These are phyloP conservation scores for Acronicta alni DNA, from an alignment of 2,888 invertebrate species.

Conservation along the genomic window DNA sequence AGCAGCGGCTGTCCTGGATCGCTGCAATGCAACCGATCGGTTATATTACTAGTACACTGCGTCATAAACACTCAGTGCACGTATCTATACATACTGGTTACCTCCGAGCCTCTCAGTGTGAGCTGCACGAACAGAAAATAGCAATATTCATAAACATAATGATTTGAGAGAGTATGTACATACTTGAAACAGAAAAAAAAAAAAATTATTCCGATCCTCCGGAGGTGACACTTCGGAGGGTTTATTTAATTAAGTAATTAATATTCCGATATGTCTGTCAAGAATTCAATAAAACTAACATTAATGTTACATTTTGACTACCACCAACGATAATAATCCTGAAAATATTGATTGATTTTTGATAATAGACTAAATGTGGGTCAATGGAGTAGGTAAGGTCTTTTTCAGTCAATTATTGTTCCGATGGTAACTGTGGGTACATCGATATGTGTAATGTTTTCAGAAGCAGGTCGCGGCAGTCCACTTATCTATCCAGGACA, in stretches of 20 bases:
- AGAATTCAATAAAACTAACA: not conserved
- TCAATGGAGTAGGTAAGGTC: slow-evolving; percentile 30
- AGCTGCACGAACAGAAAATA: slow-evolving; percentile 55
- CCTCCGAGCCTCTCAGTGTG: slow-evolving; percentile 52
- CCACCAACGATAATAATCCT: slow-evolving; percentile 1
- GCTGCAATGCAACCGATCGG: slow-evolving; percentile 78
- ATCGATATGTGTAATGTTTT: slow-evolving; percentile 44
- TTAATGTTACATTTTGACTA: slow-evolving; percentile 2
- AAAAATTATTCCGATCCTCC: no score
- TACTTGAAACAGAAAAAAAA: no score
- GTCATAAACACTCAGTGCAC: not conserved
- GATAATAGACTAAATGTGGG: slow-evolving; percentile 36
- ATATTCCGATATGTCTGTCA: no score
- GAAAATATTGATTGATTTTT: slow-evolving; percentile 12
- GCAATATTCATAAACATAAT: slow-evolving; percentile 17
- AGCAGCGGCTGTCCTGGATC: slow-evolving; percentile 95
- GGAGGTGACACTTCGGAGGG: no score
- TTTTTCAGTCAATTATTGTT: slow-evolving; percentile 15
- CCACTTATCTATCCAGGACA: slow-evolving; percentile 65
- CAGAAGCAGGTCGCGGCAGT: slow-evolving; percentile 46
- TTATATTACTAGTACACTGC: not conserved
- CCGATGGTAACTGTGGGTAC: slow-evolving; percentile 7
- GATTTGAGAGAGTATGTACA: not conserved
- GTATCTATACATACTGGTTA: slow-evolving; percentile 47
- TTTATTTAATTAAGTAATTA: no score